Evolutionary conservation across 2,797 vertebrate genomes (phyloP).

Genomic region (Helicolenus hilgendorfi): DNA sequence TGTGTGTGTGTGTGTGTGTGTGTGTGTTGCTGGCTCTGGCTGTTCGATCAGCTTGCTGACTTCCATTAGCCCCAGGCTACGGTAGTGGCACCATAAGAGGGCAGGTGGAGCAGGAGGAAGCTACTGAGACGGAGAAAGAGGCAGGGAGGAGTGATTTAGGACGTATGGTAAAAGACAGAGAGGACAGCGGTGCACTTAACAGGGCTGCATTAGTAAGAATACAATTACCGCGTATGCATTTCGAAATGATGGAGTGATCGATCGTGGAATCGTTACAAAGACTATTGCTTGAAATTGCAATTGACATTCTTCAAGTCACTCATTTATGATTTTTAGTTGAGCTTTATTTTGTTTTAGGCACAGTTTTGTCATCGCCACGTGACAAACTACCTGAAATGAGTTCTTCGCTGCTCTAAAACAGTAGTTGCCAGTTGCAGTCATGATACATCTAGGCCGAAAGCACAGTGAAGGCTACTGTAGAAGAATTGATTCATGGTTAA

Average conservation of each 20-base stretch:
- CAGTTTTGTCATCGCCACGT: not conserved
- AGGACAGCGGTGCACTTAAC: not conserved
- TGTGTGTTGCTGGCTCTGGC: not conserved
- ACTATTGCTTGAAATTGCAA: not conserved
- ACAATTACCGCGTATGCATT: not conserved
- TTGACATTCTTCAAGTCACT: not conserved
- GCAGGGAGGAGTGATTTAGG: constrained; percentile 2
- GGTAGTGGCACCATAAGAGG: constrained; percentile 14
- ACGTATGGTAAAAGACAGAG: not conserved
- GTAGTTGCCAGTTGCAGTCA: too few species aligned
- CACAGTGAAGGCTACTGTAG: too few species aligned
- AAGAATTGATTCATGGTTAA: too few species aligned
- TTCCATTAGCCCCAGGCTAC: constrained; percentile 38
- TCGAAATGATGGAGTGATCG: not conserved
- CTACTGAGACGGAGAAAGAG: not conserved
- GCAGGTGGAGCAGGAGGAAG: constrained; percentile 21
- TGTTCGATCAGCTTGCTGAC: constrained; percentile 51
- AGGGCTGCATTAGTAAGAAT: not conserved
- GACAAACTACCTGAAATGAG: too few species aligned
- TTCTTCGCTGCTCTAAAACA: too few species aligned
- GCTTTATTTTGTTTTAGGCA: not conserved
- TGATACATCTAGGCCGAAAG: too few species aligned
- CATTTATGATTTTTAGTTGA: not conserved
- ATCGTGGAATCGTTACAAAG: not conserved
- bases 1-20: not conserved